These are phyloP conservation scores for Batillaria attramentaria DNA, from an alignment of 1,140 invertebrate species.

Conservation along the genomic window DNA sequence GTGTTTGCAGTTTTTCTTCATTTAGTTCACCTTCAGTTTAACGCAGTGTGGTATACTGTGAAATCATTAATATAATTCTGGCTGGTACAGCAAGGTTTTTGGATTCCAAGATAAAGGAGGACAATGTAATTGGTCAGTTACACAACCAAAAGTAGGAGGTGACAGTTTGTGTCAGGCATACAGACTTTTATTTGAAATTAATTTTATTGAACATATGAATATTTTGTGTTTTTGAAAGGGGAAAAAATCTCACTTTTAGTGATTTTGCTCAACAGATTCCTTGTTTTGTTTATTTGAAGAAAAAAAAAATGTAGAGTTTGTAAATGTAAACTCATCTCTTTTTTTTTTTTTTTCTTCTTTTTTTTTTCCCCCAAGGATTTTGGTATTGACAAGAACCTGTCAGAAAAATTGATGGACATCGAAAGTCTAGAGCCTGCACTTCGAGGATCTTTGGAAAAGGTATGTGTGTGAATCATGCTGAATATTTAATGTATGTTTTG, in stretches of 20 bases:
- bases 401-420: slow-evolving; percentile 67
- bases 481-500: not conserved
- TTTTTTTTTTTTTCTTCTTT: not conserved
- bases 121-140: no score
- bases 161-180: no score
- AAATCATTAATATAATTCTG: not conserved
- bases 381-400: slow-evolving; percentile 68
- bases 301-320: not conserved
- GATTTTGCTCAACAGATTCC: not conserved
- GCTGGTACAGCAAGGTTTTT: no score
- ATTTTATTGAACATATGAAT: no score
- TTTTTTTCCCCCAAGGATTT: slow-evolving; percentile 60
- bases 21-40: not conserved
- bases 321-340: no score
- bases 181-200: no score
- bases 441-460: slow-evolving; percentile 64
- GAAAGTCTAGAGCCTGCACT: slow-evolving; percentile 59
- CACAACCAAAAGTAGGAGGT: no score
- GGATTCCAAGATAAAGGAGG: no score
- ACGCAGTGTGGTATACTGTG: not conserved
- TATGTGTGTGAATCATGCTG: slow-evolving; percentile 31
- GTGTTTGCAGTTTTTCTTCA: no score
- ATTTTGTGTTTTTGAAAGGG: no score
- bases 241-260: not conserved
- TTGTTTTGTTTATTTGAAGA: slow-evolving; percentile 8